phyloP scores from a whole-genome alignment of 92 coral and sea anemone species.

The Parazoanthus atlanticus region DNA sequence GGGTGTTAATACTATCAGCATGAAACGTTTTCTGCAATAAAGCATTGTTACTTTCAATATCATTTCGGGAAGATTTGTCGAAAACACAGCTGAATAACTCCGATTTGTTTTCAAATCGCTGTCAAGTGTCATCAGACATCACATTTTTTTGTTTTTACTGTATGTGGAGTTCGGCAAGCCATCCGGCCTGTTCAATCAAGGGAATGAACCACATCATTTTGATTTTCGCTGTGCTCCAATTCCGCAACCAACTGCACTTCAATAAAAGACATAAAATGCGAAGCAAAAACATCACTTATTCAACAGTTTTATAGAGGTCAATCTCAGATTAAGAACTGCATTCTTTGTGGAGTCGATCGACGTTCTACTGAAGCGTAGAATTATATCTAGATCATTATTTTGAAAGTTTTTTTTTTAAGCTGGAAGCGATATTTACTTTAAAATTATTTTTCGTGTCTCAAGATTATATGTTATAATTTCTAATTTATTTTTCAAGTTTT shows the following conservation, averaged over 20 bases:
- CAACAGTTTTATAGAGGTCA: background rate
- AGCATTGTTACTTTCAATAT: no score
- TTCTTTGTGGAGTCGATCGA: background rate
- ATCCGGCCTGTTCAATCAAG: slow-evolving; percentile 5
- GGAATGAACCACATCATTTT: background rate
- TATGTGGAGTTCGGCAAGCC: background rate
- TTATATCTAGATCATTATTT: background rate
- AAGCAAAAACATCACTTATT: background rate
- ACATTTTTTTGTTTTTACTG: background rate
- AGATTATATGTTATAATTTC: no score
- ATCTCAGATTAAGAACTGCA: slow-evolving; percentile 14
- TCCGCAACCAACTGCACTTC: background rate
- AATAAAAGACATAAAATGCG: background rate
- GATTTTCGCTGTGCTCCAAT: background rate
- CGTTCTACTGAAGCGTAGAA: background rate
- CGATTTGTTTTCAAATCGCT: background rate
- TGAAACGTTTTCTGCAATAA: background rate
- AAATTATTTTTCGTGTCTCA: background rate
- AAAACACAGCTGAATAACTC: no score
- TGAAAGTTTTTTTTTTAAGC: background rate
- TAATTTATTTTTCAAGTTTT: background rate
- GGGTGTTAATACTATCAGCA: background rate
- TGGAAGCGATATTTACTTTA: background rate
- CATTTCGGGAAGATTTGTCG: background rate
- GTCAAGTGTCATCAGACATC: background rate